These are phyloP conservation scores for Orthonychiurus folsomi DNA, from an alignment of 2,888 invertebrate species.

Conservation along the genomic window DNA sequence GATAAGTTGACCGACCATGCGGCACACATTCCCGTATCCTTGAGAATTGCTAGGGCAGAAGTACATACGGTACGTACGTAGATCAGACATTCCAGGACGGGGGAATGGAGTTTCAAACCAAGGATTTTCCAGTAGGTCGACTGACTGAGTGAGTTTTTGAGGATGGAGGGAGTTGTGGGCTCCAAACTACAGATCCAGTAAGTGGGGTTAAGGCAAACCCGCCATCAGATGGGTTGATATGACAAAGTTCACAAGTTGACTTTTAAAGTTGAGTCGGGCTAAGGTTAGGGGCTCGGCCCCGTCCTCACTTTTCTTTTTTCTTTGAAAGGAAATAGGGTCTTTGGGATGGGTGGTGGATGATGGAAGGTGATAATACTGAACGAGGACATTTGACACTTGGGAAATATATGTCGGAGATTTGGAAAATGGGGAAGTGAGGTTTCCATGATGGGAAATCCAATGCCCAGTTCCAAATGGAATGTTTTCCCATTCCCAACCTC, in stretches of 20 bases:
- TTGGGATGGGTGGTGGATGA: neutral
- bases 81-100: too few relatives aligned
- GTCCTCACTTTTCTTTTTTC: neutral
- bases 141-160: too few relatives aligned
- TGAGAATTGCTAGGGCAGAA: too few relatives aligned
- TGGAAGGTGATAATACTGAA: neutral
- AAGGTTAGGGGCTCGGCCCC: neutral
- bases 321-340: neutral
- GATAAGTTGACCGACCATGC: neutral
- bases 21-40: neutral
- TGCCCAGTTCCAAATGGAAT: neutral
- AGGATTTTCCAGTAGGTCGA: too few relatives aligned
- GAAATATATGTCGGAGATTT: neutral
- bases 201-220: too few relatives aligned
- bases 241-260: slow-evolving; percentile 1
- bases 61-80: too few relatives aligned
- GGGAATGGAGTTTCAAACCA: too few relatives aligned
- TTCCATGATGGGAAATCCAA: neutral
- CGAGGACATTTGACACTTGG: slow-evolving; percentile 1
- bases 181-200: too few relatives aligned
- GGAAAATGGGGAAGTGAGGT: neutral
- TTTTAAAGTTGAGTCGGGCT: neutral
- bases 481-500: too few relatives aligned
- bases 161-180: too few relatives aligned
- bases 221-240: neutral